Evolutionary conservation across 2,113 vertebrate species (phyloP).

Genomic region (Hypocryptadius cinnamomeus): DNA sequence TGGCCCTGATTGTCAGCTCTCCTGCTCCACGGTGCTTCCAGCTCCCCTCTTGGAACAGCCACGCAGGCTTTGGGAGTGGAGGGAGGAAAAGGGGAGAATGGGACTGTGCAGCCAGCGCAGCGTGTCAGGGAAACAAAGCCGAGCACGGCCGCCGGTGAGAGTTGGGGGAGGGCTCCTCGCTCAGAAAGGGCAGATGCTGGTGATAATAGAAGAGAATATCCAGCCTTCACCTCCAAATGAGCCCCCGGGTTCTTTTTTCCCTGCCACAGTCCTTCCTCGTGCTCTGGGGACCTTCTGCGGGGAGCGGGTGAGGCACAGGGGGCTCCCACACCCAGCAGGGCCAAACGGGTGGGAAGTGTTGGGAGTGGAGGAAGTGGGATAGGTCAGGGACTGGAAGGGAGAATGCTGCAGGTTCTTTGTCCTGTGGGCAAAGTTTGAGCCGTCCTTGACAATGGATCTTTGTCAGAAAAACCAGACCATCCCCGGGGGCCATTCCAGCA

Average conservation of each 20-base stretch:
- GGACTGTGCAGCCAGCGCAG: neutral
- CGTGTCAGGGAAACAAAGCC: constrained; percentile 2
- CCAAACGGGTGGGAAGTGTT: too few relatives aligned
- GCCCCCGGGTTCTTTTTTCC: neutral
- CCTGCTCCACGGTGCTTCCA: neutral
- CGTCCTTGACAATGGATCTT: neutral
- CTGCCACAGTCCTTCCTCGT: neutral
- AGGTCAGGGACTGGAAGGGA: neutral
- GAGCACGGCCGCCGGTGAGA: neutral
- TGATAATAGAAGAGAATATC: neutral
- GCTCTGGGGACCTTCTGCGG: neutral
- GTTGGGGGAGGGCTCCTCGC: neutral
- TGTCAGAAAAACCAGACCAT: neutral
- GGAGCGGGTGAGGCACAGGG: neutral
- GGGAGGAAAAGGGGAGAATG: neutral
- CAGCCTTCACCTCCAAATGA: neutral
- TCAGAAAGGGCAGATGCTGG: neutral
- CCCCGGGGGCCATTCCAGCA: neutral
- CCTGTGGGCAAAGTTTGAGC: neutral
- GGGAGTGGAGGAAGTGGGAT: neutral
- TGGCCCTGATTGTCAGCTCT: constrained; percentile 28
- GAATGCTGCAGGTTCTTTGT: neutral
- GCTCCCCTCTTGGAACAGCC: neutral
- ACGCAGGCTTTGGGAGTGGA: neutral
- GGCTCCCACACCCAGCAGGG: neutral